Evolutionary conservation across 2,797 vertebrate species (phyloP).

Genomic region (Sebastes steindachneri): DNA sequence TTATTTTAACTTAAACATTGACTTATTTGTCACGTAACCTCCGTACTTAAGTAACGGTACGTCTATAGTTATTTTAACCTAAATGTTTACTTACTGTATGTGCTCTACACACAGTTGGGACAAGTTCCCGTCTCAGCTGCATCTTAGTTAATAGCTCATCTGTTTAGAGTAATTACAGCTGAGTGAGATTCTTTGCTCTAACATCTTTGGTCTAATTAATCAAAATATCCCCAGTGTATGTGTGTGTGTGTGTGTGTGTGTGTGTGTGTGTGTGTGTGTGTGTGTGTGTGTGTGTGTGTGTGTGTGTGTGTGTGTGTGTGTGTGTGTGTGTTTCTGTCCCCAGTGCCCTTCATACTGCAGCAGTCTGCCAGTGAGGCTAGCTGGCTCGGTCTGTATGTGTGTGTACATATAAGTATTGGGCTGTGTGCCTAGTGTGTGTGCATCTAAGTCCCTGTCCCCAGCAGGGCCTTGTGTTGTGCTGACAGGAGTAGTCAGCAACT

Average conservation of each 20-base stretch:
- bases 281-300: background rate
- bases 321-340: background rate
- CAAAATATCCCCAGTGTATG: slow-evolving; percentile 28
- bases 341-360: slow-evolving; percentile 31
- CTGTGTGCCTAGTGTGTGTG: background rate
- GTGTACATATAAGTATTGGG: background rate
- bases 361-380: slow-evolving; percentile 13
- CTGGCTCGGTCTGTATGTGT: slow-evolving; percentile 15
- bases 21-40: too few relatives aligned
- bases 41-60: too few relatives aligned
- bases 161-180: slow-evolving; percentile 29
- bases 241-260: background rate
- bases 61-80: too few relatives aligned
- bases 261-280: background rate
- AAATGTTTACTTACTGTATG: too few relatives aligned
- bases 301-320: background rate
- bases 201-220: slow-evolving; percentile 46
- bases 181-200: slow-evolving; percentile 5
- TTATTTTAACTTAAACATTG: too few relatives aligned
- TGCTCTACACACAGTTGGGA: background rate
- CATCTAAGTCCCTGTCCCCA: slow-evolving; percentile 10
- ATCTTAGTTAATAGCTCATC: background rate
- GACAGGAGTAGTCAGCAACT: slow-evolving; percentile 42
- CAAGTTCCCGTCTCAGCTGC: background rate
- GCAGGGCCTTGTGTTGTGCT: slow-evolving; percentile 29